Evolutionary conservation across 2,888 invertebrate species (phyloP).

Genomic region (Strigamia maritima): DNA sequence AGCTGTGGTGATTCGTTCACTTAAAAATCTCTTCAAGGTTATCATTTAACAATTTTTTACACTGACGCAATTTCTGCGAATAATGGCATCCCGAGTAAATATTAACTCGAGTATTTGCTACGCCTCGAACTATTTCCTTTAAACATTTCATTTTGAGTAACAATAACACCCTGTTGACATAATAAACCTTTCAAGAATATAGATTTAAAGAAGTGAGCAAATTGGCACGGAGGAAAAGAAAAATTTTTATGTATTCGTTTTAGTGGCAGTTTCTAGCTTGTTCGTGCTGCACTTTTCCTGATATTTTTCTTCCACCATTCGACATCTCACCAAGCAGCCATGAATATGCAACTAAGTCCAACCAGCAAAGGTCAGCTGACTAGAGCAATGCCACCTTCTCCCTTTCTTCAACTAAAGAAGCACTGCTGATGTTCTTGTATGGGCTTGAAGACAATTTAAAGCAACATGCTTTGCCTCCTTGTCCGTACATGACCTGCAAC

Average conservation of each 20-base stretch:
- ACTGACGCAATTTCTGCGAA: not conserved
- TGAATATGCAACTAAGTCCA: conserved; percentile 14
- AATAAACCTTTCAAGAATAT: not conserved
- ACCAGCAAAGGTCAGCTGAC: conserved; percentile 26
- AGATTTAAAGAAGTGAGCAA: not conserved
- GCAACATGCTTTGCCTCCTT: conserved; percentile 31
- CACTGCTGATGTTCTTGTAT: not conserved
- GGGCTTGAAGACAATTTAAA: conserved; percentile 13
- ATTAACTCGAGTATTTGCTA: not conserved
- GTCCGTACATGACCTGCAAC: conserved; percentile 14
- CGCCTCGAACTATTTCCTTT: not conserved
- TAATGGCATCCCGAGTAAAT: not conserved
- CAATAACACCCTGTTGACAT: not conserved
- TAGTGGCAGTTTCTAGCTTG: not conserved
- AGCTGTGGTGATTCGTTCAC: not conserved
- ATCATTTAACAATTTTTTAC: not conserved
- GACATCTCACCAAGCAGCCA: not conserved
- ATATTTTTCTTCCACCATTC: not conserved
- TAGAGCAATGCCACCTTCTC: not conserved
- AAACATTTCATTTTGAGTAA: not conserved
- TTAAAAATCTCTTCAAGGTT: not conserved
- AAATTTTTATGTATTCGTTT: not conserved
- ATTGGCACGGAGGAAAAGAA: not conserved
- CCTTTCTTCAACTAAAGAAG: not conserved
- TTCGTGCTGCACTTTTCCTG: not conserved